phyloP scores from a whole-genome alignment of 2,888 invertebrate genomes.

The Dysmachus trigonus region DNA sequence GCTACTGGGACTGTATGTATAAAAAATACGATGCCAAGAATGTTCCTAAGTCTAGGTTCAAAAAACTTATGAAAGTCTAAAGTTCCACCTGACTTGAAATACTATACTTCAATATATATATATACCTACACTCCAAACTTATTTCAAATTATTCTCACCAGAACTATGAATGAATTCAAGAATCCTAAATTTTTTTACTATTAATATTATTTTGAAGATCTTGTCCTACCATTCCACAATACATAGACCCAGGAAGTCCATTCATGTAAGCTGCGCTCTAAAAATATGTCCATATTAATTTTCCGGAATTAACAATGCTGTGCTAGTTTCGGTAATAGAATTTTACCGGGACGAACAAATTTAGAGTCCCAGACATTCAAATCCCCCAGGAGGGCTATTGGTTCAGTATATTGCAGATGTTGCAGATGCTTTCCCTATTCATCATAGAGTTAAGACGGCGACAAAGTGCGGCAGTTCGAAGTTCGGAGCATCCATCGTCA shows the following conservation, averaged over 20 bases:
- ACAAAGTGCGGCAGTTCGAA: background rate
- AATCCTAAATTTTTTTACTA: background rate
- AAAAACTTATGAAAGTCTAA: no score
- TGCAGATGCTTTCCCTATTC: background rate
- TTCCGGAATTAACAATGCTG: constrained; percentile 12
- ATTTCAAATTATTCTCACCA: background rate
- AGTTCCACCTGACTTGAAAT: no score
- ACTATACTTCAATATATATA: no score
- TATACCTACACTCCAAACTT: no score
- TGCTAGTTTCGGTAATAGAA: constrained; percentile 32
- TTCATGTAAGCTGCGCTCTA: background rate
- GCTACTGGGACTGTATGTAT: no score
- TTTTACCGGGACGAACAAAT: background rate
- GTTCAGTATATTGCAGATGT: background rate
- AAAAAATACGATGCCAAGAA: no score
- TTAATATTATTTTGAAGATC: background rate
- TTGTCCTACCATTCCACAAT: background rate
- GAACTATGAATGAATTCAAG: background rate
- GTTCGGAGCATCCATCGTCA: constrained; percentile 17
- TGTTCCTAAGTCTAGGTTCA: no score
- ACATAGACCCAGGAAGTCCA: background rate
- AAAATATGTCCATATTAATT: constrained; percentile 18
- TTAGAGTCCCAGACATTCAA: background rate
- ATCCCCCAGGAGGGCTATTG: background rate
- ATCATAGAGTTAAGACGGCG: background rate